Percentiles rank a stretch among this genome's conserved stretches.
Evolutionary conservation across 2,888 invertebrate species (phyloP).

Genomic region (Napeogenes inachia): DNA sequence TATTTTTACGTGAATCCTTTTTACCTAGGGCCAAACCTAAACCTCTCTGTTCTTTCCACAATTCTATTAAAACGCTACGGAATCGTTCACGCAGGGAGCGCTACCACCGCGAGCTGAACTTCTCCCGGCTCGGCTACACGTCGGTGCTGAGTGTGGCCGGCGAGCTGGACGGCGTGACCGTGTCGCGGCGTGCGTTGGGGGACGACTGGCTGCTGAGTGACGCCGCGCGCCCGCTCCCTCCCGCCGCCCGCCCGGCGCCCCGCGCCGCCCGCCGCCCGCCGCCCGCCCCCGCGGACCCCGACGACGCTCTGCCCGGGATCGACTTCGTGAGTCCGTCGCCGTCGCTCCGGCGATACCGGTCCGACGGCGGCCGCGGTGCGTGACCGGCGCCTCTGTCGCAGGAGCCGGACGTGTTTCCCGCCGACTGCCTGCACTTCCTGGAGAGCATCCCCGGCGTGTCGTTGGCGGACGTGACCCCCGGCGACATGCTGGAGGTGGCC

Average conservation of each 20-base stretch:
- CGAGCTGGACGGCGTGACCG: conserved; percentile 35
- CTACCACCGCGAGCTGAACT: conserved; percentile 53
- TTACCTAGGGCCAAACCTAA: too few species aligned
- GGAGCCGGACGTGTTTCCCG: conserved; percentile 67
- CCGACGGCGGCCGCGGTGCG: too few species aligned
- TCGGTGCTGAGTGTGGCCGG: conserved; percentile 50
- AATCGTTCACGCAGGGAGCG: conserved; percentile 41
- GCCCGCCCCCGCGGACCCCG: conserved; percentile 37
- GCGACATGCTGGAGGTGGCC: conserved; percentile 57
- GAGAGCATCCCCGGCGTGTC: conserved; percentile 48
- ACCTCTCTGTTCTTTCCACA: too few species aligned
- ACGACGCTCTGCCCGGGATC: conserved; percentile 49
- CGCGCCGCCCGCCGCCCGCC: conserved; percentile 15
- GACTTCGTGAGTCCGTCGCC: conserved; percentile 46
- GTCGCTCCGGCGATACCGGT: too few species aligned
- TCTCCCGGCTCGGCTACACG: conserved; percentile 50
- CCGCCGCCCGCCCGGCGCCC: conserved; percentile 20
- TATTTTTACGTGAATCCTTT: conserved; percentile 1
- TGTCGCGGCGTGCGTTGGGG: conserved; percentile 23
- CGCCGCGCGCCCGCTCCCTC: conserved; percentile 19
- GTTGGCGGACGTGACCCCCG: conserved; percentile 38
- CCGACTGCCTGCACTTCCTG: conserved; percentile 60
- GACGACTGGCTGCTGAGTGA: conserved; percentile 41
- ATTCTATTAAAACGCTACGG: too few species aligned
- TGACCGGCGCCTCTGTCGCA: conserved; percentile 27